Evolutionary conservation across 2,113 vertebrate species (phyloP), one percentile per base, ranked within the genome.

Genomic region (Pygoscelis adeliae): DNA sequence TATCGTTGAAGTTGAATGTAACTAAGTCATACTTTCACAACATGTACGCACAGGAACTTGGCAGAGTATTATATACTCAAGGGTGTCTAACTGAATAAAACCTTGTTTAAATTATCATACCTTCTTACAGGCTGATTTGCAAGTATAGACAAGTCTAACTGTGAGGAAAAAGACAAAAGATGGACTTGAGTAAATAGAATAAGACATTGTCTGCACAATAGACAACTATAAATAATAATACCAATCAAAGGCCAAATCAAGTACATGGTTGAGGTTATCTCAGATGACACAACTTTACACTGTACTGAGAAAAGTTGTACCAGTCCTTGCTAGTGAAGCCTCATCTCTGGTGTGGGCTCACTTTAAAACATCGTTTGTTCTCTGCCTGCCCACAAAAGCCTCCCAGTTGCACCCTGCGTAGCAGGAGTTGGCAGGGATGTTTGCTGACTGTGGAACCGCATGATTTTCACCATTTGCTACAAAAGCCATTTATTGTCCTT

Each of bases 401-500:
- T 34, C 20, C 9, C 32, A 5, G 59, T 8, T 17, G 10, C 50
- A 81, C 11, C 19, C 65, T 14, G 1, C 2, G 0, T 1, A 34
- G 18, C 8, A 1, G 34, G 40, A 85, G 17, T 3, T 67, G 50
- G 53, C 2, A 10, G 50, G 22, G 59, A 18, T 30, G 46, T 81
- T 29, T 91, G 63, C 63, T 78, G 76, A 46, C 32, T 59, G 1
- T 16, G 65, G 38, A 87, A 84, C n/a, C 0, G 1, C 65, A 73
- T 2, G 5, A 19, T 50, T 92, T 62, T 80, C 66, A 19, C 8
- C 20, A 18, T 6, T 76, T 87, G 10, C 20, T 63, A 30, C 34
- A 32, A 70, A 82, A 90, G 32, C 22, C 16, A 25, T 21, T 47
- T 15, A 23, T 66, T 81, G 53, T 46, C 34, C 59, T 81, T 47